These are phyloP conservation scores for Sander vitreus DNA, from an alignment of 2,113 vertebrate species.

Conservation along the genomic window DNA sequence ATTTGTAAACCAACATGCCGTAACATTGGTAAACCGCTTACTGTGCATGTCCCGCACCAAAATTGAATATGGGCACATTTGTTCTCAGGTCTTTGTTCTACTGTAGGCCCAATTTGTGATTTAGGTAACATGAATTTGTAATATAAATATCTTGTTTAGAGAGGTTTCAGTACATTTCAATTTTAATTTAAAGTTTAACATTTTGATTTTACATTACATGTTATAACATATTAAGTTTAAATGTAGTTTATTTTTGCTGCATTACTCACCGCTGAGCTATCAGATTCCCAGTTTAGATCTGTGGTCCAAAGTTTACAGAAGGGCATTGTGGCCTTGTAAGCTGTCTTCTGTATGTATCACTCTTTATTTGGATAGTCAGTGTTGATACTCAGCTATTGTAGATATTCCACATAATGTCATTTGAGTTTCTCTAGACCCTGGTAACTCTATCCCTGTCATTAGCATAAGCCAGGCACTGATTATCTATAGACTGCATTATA, in stretches of 20 bases:
- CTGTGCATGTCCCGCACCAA: not conserved
- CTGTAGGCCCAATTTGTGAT: not conserved
- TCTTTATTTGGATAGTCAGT: conserved; percentile 48
- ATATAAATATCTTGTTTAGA: not conserved
- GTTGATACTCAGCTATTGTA: conserved; percentile 37
- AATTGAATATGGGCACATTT: too few species aligned
- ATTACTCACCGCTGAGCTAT: conserved; percentile 28
- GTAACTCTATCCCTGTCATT: conserved; percentile 23
- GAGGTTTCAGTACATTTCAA: not conserved
- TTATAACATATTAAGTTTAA: conserved; percentile 4
- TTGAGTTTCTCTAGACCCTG: conserved; percentile 19
- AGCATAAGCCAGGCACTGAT: not conserved
- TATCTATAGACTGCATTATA: conserved; percentile 9
- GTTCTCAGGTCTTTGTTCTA: not conserved
- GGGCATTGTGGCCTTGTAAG: conserved; percentile 65
- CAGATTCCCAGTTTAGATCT: conserved; percentile 35
- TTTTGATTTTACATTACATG: not conserved
- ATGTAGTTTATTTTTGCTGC: conserved; percentile 49
- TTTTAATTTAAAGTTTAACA: not conserved
- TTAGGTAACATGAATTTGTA: not conserved
- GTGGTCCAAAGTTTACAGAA: conserved; percentile 45
- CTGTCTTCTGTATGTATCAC: conserved; percentile 28
- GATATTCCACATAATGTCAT: conserved; percentile 36
- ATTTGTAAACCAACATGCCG: not conserved
- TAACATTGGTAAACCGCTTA: too few species aligned